Evolutionary conservation across 2,113 vertebrate genomes (phyloP).

Genomic region (Phalacrocorax aristotelis): DNA sequence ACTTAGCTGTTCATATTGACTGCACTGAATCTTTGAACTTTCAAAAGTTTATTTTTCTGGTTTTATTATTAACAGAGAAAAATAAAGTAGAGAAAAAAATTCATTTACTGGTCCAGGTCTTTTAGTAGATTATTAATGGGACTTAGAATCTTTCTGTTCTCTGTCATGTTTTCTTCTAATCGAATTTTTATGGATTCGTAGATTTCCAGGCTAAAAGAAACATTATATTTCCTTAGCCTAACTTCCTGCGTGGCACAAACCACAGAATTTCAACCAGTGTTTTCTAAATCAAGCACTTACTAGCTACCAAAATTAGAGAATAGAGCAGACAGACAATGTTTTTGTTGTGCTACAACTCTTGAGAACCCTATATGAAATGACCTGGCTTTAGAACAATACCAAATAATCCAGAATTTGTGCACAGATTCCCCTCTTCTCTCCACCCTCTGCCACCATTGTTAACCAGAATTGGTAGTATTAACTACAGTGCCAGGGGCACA

Average conservation of each 20-base stretch:
- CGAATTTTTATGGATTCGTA: not conserved
- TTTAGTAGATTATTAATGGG: not conserved
- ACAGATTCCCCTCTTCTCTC: not conserved
- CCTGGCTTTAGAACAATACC: not conserved
- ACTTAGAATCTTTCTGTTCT: not conserved
- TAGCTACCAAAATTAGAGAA: not conserved
- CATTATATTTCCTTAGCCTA: not conserved
- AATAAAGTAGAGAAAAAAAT: not conserved
- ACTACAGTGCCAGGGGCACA: not conserved
- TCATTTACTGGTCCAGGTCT: not conserved
- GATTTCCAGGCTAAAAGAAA: not conserved
- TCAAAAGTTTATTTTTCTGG: not conserved
- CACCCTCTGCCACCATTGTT: not conserved
- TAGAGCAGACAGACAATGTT: not conserved
- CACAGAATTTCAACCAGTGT: not conserved
- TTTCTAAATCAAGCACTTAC: not conserved
- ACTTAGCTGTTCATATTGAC: not conserved
- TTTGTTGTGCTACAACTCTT: not conserved
- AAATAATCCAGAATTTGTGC: not conserved
- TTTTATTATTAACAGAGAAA: not conserved
- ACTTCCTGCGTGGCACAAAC: not conserved
- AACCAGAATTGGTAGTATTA: not conserved
- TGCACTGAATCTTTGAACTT: not conserved
- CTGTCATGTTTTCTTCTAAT: not conserved
- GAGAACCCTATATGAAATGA: not conserved